Base-by-base conservation (phyloP, 2,113 vertebrate species). In the Parus major region DNA sequence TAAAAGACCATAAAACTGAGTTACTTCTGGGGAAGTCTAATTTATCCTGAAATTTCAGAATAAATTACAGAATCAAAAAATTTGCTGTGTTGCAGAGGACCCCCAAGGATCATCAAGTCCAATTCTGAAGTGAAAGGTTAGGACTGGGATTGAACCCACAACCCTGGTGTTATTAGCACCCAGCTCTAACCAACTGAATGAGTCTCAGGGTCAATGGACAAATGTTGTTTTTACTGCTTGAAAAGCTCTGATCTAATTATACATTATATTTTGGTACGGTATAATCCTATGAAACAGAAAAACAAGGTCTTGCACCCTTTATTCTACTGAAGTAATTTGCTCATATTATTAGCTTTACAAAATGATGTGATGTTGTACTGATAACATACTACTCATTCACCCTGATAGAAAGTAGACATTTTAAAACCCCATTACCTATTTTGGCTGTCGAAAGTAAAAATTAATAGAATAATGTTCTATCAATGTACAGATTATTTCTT, bases 401-500 rank as follows among this genome's bases (percentile, higher is more conserved):
- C 64, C 15, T 47, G 16, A 85, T 20, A 59, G n/a, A 81, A 87
- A 82, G n/a, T 44, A 93, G 46, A 90, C 56, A 85, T 66, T 92
- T 85, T 86, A 14, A 80, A 88, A 94, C 87, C 55, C 3, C 73
- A 50, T 77, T 94, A 55, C 65, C 55, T 96, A 65, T 53, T 96
- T 90, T 60, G 71, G 44, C 23, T 65, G 31, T 35, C 86, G 21
- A 71, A 75, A 85, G 68, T 60, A 44, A 85, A 96, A 90, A 82
- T 44, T 17, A 42, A 73, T 66, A 82, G 39, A 92, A 64, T 84
- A 88, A 64, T 72, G 3, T 87, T 95, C 69, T 91, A 36, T 89
- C 72, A 90, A 93, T 92, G 61, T 29, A 59, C 25, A 93, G 69
- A 87, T 95, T 6, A 91, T 81, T 85, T 89, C 82, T 95, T 96